Evolutionary conservation across 1,140 invertebrate genomes (phyloP), one percentile per base, ranked within the genome.

Genomic region (Trichonephila clavipes): DNA sequence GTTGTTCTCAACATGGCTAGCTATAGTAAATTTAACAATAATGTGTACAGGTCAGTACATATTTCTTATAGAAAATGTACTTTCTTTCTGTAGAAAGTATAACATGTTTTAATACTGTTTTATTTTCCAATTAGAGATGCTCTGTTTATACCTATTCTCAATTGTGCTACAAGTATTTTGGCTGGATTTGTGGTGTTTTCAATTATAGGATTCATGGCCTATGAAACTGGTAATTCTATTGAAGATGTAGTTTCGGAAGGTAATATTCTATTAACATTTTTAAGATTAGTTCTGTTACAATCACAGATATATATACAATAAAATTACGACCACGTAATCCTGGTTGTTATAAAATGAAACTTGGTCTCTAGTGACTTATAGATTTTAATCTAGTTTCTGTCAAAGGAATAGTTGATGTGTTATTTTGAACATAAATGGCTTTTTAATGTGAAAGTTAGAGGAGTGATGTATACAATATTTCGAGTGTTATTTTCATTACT

Each of bases 181-280:
- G 97, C 97, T 62, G 97, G 97, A 66, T 96, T 96, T 92, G 96
- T 97, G 18, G 97, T 97, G 1, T 97, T 97, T 95, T 96, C 96
- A 3, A 97, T 97, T 92, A 95, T 97, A 94, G 97, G 97, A 81
- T 97, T 97, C 95, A 96, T 97, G 95, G 96, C 97, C 34, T 94
- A 96, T 83, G 98, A 99, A 95, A 98, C 99, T 95, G 97, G 98
- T 95, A 97, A 98, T 95, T 97, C 98, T 0, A 98, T 99, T 0
- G 97, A 97, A 82, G 98, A 99, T 95, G 99, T 99, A 1, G 98
- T 98, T 7, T 88, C 83, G 51, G 82, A 94, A 90, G 94, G 94
- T 94, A 88, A 18, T 12, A 51, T 51, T 51, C 10, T 51, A 51
- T 7, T 51, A 51, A 51, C 51, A 51, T 10, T 51, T 51, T 51